Evolutionary conservation across 2,888 invertebrate species (phyloP).

Genomic region (Imbricaverruca yamaguchii): DNA sequence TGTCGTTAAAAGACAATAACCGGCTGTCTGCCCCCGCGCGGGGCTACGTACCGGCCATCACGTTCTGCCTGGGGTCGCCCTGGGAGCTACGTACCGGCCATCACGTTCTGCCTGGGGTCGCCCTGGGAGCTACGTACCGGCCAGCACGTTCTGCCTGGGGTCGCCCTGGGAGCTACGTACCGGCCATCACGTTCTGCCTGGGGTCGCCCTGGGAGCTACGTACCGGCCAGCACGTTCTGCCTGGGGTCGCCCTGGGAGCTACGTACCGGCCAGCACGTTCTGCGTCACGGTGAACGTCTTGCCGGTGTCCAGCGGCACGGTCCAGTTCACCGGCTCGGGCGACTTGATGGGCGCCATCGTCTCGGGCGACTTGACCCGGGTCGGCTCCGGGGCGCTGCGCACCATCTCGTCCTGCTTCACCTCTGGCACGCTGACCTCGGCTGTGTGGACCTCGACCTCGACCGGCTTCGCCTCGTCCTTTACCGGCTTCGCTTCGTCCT

Average conservation of each 20-base stretch:
- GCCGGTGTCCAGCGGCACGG: slow-evolving; percentile 84
- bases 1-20: too few species aligned
- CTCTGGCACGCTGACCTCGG: slow-evolving; percentile 25
- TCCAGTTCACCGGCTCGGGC: slow-evolving; percentile 92
- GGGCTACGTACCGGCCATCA: too few species aligned
- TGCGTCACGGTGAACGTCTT: slow-evolving; percentile 89
- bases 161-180: too few species aligned
- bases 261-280: slow-evolving; percentile 61
- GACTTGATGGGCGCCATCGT: slow-evolving; percentile 72
- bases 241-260: background rate
- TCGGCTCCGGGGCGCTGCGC: slow-evolving; percentile 87
- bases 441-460: slow-evolving; percentile 8
- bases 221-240: slow-evolving; percentile 68
- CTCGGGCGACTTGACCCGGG: slow-evolving; percentile 85
- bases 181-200: too few species aligned
- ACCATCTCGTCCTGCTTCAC: slow-evolving; percentile 57
- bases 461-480: too few species aligned
- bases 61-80: too few species aligned
- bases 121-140: too few species aligned
- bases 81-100: too few species aligned
- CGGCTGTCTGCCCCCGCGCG: too few species aligned
- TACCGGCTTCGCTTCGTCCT: background rate
- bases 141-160: too few species aligned
- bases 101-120: too few species aligned
- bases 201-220: too few species aligned